Conservation (phyloP, 2,797 vertebrate genomes). For the Aeoliscus strigatus region DNA sequence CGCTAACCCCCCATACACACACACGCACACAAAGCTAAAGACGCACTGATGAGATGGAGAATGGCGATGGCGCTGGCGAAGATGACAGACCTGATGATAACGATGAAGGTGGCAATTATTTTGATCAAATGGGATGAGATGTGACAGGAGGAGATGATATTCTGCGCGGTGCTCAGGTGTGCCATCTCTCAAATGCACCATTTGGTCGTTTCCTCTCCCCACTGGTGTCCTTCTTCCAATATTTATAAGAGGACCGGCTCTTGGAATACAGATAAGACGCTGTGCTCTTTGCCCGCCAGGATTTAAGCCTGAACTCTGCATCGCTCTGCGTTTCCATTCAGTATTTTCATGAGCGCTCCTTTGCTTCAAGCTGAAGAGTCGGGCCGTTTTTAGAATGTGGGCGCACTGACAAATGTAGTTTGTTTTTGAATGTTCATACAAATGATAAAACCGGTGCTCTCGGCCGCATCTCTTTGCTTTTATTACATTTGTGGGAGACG, state of each 20-base stretch:
- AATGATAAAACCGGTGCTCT: constrained; percentile 44
- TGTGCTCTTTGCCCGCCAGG: constrained; percentile 47
- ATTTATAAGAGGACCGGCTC: constrained; percentile 67
- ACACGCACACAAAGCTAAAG: constrained; percentile 37
- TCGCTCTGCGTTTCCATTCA: constrained; percentile 45
- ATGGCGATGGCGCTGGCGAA: constrained; percentile 37
- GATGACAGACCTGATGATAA: constrained; percentile 67
- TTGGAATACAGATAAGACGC: constrained; percentile 67
- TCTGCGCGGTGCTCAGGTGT: constrained; percentile 64
- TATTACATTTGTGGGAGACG: constrained; percentile 65
- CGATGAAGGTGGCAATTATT: constrained; percentile 70
- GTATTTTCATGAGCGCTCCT: constrained; percentile 54
- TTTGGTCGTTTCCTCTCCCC: constrained; percentile 63
- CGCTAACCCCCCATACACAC: constrained; percentile 17
- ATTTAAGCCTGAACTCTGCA: constrained; percentile 56
- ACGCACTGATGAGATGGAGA: constrained; percentile 57
- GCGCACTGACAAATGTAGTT: constrained; percentile 43
- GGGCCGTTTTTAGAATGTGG: constrained; percentile 55
- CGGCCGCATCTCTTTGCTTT: too few relatives aligned
- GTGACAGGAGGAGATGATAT: constrained; percentile 70
- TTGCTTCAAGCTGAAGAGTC: constrained; percentile 52
- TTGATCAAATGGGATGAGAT: constrained; percentile 68
- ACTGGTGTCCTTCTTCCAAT: constrained; percentile 70
- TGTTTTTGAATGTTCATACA: constrained; percentile 39
- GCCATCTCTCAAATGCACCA: constrained; percentile 69